Base-by-base conservation (phyloP, 2,797 vertebrate genomes). In the Holocentrus rufus region DNA sequence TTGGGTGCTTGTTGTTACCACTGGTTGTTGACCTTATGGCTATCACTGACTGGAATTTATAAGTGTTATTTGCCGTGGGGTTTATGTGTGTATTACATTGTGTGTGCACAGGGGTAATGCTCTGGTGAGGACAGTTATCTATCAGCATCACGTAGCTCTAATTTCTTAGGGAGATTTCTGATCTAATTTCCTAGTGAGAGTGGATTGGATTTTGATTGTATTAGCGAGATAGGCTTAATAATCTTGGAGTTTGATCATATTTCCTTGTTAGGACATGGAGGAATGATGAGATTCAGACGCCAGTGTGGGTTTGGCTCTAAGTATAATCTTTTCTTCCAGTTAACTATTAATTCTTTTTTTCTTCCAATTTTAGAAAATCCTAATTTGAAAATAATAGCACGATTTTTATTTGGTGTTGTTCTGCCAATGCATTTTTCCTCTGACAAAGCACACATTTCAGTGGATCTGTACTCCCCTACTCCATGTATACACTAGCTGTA, bases 151-250 rank as follows among this genome's bases (percentile, higher is more conserved):
- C 52, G 52, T 52, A 71, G 47, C 47, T 68, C 34, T 58, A 20
- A 74, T 69, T 76, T 81, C 20, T 58, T 54, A 42, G 20, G 59
- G 23, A 58, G 2, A 47, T 69, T 76, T 75, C 56, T 67, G 4
- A 77, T 78, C 54, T 17, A 59, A 83, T 83, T 66, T 82, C 27
- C 44, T 50, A 60, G 49, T 47, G 20, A 31, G 49, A 78, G 53
- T 77, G 56, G 60, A 74, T 83, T 82, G 31, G 63, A 58, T 57
- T 80, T 74, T 70, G 68, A 86, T 76, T 69, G 23, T 64, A 68
- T 87, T 70, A 64, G 18, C 39, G 31, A 65, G 44, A 68, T n/a
- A 23, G n/a, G 27, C 42, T 55, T 30, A 56, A 72, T 23, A 4
- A 36, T 23, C 25, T 56, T 27, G 31, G 25, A 56, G 55, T 55